A percentile compares a stretch with the other conserved stretches of the same genome.
Conservation (phyloP, 2,797 vertebrate genomes). For the Thamnophis elegans region DNA sequence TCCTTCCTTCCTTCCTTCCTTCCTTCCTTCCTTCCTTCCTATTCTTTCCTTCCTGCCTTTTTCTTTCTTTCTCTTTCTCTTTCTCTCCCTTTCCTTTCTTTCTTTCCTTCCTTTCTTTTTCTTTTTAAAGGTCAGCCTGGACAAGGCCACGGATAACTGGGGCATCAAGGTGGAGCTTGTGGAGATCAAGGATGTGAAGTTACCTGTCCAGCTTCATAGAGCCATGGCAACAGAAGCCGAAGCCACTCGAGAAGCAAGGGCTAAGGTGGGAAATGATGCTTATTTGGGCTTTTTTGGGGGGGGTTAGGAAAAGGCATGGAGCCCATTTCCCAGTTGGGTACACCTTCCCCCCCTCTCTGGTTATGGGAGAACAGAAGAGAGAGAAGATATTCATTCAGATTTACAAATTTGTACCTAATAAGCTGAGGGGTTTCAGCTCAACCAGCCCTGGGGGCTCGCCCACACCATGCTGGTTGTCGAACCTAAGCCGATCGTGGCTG, state of each 20-base stretch:
- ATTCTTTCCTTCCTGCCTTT: no score
- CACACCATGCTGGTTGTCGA: not conserved
- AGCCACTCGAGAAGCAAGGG: constrained; percentile 88
- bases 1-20: no score
- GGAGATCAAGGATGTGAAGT: constrained; percentile 96
- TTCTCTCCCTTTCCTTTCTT: no score
- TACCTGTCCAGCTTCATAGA: constrained; percentile 91
- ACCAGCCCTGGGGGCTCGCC: accelerated
- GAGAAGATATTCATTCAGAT: not conserved
- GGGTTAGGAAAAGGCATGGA: no score
- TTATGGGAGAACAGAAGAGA: not conserved
- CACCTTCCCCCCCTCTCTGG: no score
- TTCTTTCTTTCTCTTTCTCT: no score
- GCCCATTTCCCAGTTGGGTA: no score
- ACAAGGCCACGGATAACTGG: constrained; percentile 91
- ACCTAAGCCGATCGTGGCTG: not conserved
- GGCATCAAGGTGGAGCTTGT: constrained; percentile 97
- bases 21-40: no score
- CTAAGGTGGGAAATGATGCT: constrained; percentile 79
- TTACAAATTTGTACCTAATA: not conserved
- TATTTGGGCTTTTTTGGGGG: no score
- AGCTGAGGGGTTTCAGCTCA: not conserved
- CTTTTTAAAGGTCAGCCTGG: constrained; percentile 76
- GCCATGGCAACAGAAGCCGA: constrained; percentile 98
- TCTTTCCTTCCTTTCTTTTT: no score